Conservation (phyloP, 1,140 invertebrate species). For the Zaprionus lachaisei region DNA sequence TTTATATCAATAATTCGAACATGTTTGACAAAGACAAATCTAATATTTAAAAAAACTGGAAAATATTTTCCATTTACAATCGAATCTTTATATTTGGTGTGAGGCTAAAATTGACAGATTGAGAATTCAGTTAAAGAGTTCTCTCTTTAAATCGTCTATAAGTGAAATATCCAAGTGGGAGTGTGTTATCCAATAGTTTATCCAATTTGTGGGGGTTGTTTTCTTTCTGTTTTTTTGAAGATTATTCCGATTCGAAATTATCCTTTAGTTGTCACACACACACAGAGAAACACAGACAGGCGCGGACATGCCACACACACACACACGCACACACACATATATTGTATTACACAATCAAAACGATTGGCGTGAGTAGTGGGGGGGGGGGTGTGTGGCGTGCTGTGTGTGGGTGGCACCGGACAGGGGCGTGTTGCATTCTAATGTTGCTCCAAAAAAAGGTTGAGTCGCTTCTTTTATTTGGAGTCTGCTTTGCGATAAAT, state of each 20-base stretch:
- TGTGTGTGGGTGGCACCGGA: background rate
- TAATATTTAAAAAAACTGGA: no score
- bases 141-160: background rate
- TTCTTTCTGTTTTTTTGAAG: slow-evolving; percentile 1
- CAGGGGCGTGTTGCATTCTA: slow-evolving; percentile 10
- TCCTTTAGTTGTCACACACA: slow-evolving; percentile 15
- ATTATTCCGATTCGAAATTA: slow-evolving; percentile 27
- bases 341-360: slow-evolving; percentile 63
- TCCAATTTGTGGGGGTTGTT: slow-evolving; percentile 49
- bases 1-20: background rate
- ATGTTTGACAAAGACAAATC: no score
- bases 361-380: slow-evolving; percentile 12
- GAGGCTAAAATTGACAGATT: background rate
- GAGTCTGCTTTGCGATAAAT: slow-evolving; percentile 61
- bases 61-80: no score
- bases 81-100: background rate
- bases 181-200: slow-evolving; percentile 62
- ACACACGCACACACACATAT: slow-evolving; percentile 37
- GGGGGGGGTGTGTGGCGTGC: background rate
- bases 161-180: slow-evolving; percentile 38
- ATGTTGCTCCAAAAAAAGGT: slow-evolving; percentile 1
- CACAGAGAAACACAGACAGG: slow-evolving; percentile 24
- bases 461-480: slow-evolving; percentile 30
- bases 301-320: slow-evolving; percentile 18
- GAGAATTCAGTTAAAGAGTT: background rate